Conservation (phyloP, 1,140 invertebrate genomes). For the Nebria ingens region DNA sequence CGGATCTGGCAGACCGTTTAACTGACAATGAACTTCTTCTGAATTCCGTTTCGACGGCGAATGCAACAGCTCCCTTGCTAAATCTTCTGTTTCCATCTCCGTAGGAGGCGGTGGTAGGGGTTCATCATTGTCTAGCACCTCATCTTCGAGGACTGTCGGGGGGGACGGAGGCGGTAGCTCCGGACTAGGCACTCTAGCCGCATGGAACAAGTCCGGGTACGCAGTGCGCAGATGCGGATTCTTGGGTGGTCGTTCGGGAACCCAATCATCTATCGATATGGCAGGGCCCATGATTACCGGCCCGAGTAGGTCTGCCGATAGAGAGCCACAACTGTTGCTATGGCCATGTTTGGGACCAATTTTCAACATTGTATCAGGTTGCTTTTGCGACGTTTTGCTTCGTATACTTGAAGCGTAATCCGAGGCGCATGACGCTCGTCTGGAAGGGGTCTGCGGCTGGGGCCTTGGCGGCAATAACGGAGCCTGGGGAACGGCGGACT, state of each 20-base stretch:
- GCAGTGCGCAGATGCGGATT: slow-evolving; percentile 56
- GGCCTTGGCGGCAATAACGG: slow-evolving; percentile 45
- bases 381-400: slow-evolving; percentile 24
- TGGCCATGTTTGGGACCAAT: slow-evolving; percentile 41
- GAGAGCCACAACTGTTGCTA: slow-evolving; percentile 49
- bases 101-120: slow-evolving; percentile 62
- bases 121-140: slow-evolving; percentile 53
- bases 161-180: slow-evolving; percentile 62
- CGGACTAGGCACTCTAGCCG: slow-evolving; percentile 52
- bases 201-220: slow-evolving; percentile 34
- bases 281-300: slow-evolving; percentile 52
- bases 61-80: slow-evolving; percentile 16
- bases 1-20: neutral
- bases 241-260: slow-evolving; percentile 58
- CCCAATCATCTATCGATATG: slow-evolving; percentile 57
- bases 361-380: slow-evolving; percentile 20
- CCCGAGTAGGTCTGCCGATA: slow-evolving; percentile 47
- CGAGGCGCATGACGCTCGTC: slow-evolving; percentile 56
- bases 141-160: slow-evolving; percentile 47
- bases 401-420: slow-evolving; percentile 45
- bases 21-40: neutral
- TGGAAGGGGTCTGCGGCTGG: slow-evolving; percentile 39
- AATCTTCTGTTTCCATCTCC: slow-evolving; percentile 35
- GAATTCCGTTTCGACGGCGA: neutral
- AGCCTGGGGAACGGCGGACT: slow-evolving; percentile 31